A percentile compares a stretch with the other conserved stretches of the same genome.
These are phyloP conservation scores for Blastobasis lacticolella DNA, from an alignment of 2,888 invertebrate species.

Conservation along the genomic window DNA sequence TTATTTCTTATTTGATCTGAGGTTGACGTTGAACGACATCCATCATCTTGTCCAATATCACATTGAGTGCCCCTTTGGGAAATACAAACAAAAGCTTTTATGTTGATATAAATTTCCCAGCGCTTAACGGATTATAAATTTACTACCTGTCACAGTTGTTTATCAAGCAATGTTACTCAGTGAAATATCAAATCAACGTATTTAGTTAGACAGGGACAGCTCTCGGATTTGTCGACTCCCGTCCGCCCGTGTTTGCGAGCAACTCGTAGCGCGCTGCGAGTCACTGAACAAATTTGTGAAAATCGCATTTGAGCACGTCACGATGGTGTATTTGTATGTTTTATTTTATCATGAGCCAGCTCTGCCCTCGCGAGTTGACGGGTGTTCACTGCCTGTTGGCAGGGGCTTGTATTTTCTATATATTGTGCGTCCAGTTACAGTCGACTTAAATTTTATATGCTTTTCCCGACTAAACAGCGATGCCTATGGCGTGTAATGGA, in stretches of 20 bases:
- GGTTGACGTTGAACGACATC: too few relatives aligned
- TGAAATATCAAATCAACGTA: constrained; percentile 6
- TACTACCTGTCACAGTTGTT: neutral
- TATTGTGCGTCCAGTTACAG: too few relatives aligned
- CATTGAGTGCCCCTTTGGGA: too few relatives aligned
- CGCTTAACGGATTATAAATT: neutral
- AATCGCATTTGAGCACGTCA: constrained; percentile 39
- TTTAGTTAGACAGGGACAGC: constrained; percentile 5
- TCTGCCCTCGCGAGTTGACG: constrained; percentile 17
- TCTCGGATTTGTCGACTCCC: constrained; percentile 8
- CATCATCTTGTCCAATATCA: too few relatives aligned
- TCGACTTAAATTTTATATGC: too few relatives aligned
- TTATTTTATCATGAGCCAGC: constrained; percentile 32
- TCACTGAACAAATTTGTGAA: constrained; percentile 48
- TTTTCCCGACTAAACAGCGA: too few relatives aligned
- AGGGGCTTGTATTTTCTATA: too few relatives aligned
- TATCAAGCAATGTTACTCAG: neutral
- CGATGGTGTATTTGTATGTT: constrained; percentile 30
- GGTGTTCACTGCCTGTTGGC: constrained; percentile 25
- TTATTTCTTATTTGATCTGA: too few relatives aligned
- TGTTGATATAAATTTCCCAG: neutral
- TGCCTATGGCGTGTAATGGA: too few relatives aligned
- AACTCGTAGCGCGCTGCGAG: constrained; percentile 29
- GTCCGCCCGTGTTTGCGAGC: constrained; percentile 29
- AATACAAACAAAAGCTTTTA: neutral